Evolutionary conservation across 2,888 invertebrate genomes (phyloP), one percentile per base, ranked within the genome.

Genomic region (Scotopteryx bipunctaria): DNA sequence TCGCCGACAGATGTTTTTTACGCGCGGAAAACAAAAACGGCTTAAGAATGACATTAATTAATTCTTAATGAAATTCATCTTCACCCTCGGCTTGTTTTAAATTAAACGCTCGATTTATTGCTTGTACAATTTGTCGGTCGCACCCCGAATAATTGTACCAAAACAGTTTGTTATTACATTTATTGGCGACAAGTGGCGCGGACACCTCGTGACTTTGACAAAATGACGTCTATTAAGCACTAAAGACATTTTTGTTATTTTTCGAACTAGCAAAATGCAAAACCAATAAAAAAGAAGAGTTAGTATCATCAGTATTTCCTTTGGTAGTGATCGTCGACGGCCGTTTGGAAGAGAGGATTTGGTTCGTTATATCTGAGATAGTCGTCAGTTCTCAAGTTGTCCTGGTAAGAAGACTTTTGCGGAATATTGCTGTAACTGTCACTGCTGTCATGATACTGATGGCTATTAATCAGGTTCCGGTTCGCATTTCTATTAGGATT

Each of bases 31-130:
- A 89, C 89, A 88, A 86, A 73, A 87, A 87, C 86, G 79, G 77
- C 81, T 86, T 86, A 89, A 90, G 90, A 87, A 90, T 90, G 90
- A 90, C 90, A 90, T 90, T 90, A 90, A 90, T 90, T 90, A 90
- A 89, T 89, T 89, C 90, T 90, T 89, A 90, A 89, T 90, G 90
- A 89, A 90, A 90, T 90, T 88, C 89, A 88, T 90, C 90, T 90
- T 87, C 89, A 81, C 90, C 89, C 89, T 82, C 83, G 69, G 59
- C 78, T 77, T 76, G 85, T 83, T 88, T 88, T 88, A 88, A 90
- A 85, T 88, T 88, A 81, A 87, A 85, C 71, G 79, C 72, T 77
- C 83, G 84, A 90, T 90, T 90, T 90, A 88, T 90, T 84, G 73
- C 87, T 81, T 71, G 86, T 81, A 85, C 87, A 88, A 89, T 89